These are phyloP conservation scores for Tonatia bakeri DNA, from an alignment of 2,113 vertebrate species.

Conservation along the genomic window DNA sequence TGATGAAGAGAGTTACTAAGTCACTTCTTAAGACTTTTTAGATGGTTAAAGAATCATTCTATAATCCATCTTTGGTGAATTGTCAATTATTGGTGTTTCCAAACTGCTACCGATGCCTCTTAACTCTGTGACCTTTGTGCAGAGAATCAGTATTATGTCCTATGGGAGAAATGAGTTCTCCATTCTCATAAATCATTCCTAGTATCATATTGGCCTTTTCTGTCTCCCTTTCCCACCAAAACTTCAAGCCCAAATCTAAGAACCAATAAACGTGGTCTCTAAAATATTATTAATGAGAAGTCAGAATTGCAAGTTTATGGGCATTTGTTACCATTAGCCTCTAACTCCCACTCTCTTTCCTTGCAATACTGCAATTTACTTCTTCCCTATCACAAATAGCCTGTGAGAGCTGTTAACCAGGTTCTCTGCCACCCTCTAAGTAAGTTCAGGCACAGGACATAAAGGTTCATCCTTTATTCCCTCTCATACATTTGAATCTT, in stretches of 20 bases:
- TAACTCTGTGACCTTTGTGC: background rate
- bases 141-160: background rate
- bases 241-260: background rate
- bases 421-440: background rate
- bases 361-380: background rate
- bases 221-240: background rate
- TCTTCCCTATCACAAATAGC: fast-evolving
- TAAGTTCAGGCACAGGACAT: background rate
- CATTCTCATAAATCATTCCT: background rate
- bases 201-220: background rate
- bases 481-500: background rate
- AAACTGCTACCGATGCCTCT: background rate
- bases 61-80: background rate
- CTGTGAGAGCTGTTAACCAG: too few relatives aligned
- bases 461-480: too few relatives aligned
- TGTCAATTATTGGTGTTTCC: background rate
- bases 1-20: background rate
- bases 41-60: background rate
- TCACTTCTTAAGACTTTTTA: background rate
- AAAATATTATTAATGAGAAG: background rate
- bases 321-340: background rate
- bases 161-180: background rate
- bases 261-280: background rate
- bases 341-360: background rate
- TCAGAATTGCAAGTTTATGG: background rate